These are phyloP conservation scores for Chroicocephalus ridibundus DNA, from an alignment of 2,113 vertebrate species.

Conservation along the genomic window DNA sequence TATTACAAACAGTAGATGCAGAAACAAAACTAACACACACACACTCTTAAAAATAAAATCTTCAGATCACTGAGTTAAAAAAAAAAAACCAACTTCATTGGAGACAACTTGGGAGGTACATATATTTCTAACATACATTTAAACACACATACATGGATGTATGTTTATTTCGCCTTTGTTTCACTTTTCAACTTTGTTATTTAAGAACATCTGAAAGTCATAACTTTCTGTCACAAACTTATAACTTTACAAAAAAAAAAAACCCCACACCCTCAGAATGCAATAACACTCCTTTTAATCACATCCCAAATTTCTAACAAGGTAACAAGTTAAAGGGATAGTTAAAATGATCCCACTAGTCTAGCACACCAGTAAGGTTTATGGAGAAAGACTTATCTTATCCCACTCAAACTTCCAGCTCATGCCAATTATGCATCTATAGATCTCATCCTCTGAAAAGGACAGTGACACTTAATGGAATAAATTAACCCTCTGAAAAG, in stretches of 20 bases:
- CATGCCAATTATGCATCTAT: background rate
- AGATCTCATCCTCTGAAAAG: background rate
- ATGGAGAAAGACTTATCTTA: background rate
- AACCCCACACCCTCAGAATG: background rate
- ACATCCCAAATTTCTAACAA: background rate
- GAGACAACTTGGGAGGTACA: background rate
- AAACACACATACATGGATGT: background rate
- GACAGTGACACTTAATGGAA: background rate
- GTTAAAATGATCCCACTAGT: background rate
- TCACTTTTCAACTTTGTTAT: background rate
- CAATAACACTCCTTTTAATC: background rate
- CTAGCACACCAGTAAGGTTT: background rate
- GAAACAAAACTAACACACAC: background rate
- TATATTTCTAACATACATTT: background rate
- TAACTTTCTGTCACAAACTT: background rate
- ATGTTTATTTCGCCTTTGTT: background rate
- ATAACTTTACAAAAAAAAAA: background rate
- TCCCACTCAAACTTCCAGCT: background rate
- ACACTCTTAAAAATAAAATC: background rate
- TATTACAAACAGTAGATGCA: background rate
- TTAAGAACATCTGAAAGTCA: background rate
- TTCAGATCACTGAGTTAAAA: background rate
- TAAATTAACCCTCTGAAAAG: background rate
- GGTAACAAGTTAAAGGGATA: background rate
- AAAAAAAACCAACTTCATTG: background rate